A percentile compares a stretch with the other conserved stretches of the same genome.
phyloP scores from a whole-genome alignment of 2,797 vertebrate genomes.

The Hapalemur alaotrensis region DNA sequence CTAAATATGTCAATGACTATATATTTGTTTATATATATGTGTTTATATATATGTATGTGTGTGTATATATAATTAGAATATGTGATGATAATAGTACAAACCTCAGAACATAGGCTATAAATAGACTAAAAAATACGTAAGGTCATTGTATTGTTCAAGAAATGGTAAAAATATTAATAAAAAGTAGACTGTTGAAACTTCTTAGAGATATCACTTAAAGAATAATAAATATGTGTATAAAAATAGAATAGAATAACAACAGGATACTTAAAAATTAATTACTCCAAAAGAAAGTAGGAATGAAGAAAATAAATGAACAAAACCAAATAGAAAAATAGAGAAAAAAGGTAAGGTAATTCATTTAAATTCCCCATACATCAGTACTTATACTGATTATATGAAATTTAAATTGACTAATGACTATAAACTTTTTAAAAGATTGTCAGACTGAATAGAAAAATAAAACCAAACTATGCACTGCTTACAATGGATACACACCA shows the following conservation, averaged over 20 bases:
- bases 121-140: not conserved
- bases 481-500: not conserved
- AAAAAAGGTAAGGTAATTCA: not conserved
- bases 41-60: not conserved
- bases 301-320: not conserved
- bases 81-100: not conserved
- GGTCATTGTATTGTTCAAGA: not conserved
- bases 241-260: not conserved
- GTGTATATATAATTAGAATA: not conserved
- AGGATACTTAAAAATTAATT: not conserved
- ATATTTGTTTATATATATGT: not conserved
- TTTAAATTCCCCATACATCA: not conserved
- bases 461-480: not conserved
- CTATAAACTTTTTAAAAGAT: not conserved
- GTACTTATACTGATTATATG: not conserved
- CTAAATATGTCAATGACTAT: not conserved
- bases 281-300: not conserved
- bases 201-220: not conserved
- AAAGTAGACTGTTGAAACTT: not conserved
- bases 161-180: not conserved
- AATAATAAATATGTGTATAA: not conserved
- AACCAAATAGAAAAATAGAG: not conserved
- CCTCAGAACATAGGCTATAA: not conserved
- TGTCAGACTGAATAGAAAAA: not conserved
- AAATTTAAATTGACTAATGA: not conserved